phyloP scores from a whole-genome alignment of 2,113 vertebrate species.

The Sinocyclocheilus maitianheensis region DNA sequence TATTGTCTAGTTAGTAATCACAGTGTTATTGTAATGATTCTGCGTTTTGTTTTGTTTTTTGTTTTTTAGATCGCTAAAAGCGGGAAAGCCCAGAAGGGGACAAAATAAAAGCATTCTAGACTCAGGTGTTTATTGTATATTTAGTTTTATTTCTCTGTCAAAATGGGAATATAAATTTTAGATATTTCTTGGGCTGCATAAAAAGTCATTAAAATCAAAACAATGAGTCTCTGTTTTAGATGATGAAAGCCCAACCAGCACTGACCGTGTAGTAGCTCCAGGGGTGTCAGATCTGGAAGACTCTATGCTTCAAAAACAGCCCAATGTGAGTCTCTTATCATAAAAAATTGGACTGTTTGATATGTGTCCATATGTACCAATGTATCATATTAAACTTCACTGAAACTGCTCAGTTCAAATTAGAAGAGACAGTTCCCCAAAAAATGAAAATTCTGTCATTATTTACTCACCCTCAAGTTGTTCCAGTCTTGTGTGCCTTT shows the following conservation, averaged over 20 bases:
- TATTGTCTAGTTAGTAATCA: background rate
- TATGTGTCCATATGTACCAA: background rate
- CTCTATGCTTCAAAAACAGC: background rate
- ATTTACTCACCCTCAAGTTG: background rate
- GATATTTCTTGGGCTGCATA: background rate
- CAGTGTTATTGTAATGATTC: background rate
- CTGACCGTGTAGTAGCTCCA: background rate
- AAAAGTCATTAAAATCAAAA: background rate
- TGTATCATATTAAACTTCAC: background rate
- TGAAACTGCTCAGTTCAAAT: background rate
- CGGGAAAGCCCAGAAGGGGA: background rate
- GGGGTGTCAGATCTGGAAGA: conserved; percentile 12
- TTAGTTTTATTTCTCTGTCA: background rate
- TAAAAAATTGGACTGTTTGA: background rate
- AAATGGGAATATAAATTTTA: background rate
- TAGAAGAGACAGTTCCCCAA: background rate
- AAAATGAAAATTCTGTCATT: background rate
- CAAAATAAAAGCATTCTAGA: accelerated
- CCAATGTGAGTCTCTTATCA: background rate
- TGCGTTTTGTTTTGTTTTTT: background rate
- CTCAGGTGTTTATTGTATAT: background rate
- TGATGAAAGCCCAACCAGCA: background rate
- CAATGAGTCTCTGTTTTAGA: background rate
- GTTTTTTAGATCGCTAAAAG: background rate
- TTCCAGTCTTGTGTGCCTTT: background rate